Conservation (phyloP, 37 sponge, comb jelly and placozoan species). For the Cladorhizidae sp. region DNA sequence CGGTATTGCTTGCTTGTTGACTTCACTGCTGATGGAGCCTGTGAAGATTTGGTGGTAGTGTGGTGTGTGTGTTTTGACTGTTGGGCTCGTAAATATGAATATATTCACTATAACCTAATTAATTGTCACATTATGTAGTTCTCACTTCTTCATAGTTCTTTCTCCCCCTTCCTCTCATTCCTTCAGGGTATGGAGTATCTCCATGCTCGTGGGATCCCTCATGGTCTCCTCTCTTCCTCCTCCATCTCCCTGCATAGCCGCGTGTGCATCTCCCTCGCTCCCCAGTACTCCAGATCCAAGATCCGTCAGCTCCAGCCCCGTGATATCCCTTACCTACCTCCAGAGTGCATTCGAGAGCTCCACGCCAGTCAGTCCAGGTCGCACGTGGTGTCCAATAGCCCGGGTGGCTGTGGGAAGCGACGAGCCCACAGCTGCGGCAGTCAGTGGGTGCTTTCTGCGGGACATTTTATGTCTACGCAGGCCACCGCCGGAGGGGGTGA, state of each 20-base stretch:
- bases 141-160: too few relatives aligned
- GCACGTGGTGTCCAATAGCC: background rate
- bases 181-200: constrained; percentile 75
- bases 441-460: too few relatives aligned
- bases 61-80: too few relatives aligned
- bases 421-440: background rate
- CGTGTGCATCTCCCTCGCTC: constrained; percentile 37
- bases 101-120: background rate
- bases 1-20: too few relatives aligned
- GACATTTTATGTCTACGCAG: background rate
- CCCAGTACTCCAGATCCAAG: constrained; percentile 8
- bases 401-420: background rate
- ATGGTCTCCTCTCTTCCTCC: constrained; percentile 46
- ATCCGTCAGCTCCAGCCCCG: background rate
- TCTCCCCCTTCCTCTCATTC: background rate
- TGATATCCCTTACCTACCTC: constrained; percentile 50
- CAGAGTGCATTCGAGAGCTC: constrained; percentile 38
- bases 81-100: too few relatives aligned
- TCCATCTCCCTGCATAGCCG: constrained; percentile 50
- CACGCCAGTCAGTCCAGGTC: background rate
- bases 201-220: constrained; percentile 51
- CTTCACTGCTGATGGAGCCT: too few relatives aligned
- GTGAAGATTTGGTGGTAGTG: too few relatives aligned
- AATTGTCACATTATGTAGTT: background rate
- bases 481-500: background rate